Base-by-base conservation (phyloP, 2,888 invertebrate genomes). In the Chydorus sphaericus region DNA sequence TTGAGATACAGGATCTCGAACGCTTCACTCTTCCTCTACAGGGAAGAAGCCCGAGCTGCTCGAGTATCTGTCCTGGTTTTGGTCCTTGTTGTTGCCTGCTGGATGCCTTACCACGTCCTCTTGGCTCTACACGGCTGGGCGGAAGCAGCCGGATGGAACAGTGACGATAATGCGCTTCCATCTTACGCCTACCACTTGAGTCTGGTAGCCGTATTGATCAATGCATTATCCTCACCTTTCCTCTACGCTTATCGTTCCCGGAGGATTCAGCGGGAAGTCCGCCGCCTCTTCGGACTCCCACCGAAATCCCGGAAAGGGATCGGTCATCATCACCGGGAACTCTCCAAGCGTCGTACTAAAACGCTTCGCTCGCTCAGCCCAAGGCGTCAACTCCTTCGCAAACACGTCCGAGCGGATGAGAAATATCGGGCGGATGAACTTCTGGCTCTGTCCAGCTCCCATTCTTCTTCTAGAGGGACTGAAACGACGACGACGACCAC, bases 31-130 rank as follows among this genome's bases (percentile, higher is more conserved):
- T 87, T 88, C 70, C 78, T 83, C 65, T 87, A 89, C 67, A 77
- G 88, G 55, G 91, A 91, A 67, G 91, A 91, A 71, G 85, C 88
- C 62, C 78, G 89, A 61, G 88, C 91, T 2, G 91, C 89, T 8
- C 81, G 88, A 61, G 87, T 91, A 54, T 88, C 88, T 65, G 81
- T 82, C 50, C 69, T 85, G 60, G 85, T 86, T 60, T 79, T 85
- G 66, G 76, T 83, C 36, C 82, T 85, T 70, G 79, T 76, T 54
- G 67, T 75, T 11, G 67, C 75, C 33, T 77, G 77, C 63, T 78
- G 77, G 77, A 67, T 75, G 16, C 77, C 77, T 1, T 76, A 75
- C 64, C 70, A 70, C 18, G 62, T 68, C 18, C 62, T 69, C 8
- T 61, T 68, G n/a, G 57, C 71, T 18, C 60, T 75, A 71, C 48